These are phyloP conservation scores for Genyomyrus donnyi DNA, from an alignment of 2,113 vertebrate genomes.

Conservation along the genomic window DNA sequence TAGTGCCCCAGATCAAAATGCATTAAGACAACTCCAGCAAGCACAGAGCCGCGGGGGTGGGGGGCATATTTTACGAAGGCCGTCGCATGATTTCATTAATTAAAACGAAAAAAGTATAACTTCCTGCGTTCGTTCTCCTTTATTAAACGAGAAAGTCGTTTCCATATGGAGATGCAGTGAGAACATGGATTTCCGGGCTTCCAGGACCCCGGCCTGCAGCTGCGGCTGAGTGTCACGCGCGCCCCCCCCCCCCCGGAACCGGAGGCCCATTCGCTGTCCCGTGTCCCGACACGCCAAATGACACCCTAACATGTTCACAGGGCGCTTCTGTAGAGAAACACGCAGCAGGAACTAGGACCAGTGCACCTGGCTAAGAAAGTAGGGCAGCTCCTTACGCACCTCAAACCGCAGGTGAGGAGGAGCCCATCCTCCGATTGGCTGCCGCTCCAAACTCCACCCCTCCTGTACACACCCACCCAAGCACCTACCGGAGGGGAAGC, in stretches of 20 bases:
- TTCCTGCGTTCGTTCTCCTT: constrained; percentile 66
- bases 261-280: constrained; percentile 8
- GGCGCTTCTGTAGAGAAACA: not conserved
- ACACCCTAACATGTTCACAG: not conserved
- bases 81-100: constrained; percentile 44
- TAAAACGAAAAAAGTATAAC: constrained; percentile 44
- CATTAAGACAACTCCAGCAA: constrained; percentile 46
- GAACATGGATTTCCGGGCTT: constrained; percentile 38
- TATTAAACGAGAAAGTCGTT: constrained; percentile 47
- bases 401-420: not conserved
- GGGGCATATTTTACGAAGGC: constrained; percentile 27
- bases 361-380: not conserved
- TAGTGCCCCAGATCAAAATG: constrained; percentile 60
- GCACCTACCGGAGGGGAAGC: not conserved
- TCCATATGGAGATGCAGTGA: constrained; percentile 40
- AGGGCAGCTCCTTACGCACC: not conserved
- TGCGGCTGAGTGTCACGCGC: not conserved
- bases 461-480: not conserved
- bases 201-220: constrained; percentile 25
- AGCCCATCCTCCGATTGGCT: not conserved
- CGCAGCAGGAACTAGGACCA: not conserved
- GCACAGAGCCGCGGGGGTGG: constrained; percentile 7
- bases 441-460: not conserved
- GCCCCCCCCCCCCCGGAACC: not conserved
- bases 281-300: constrained; percentile 15